These are phyloP conservation scores for Galerucella nymphaeae DNA, from an alignment of 2,888 invertebrate species.

Conservation along the genomic window DNA sequence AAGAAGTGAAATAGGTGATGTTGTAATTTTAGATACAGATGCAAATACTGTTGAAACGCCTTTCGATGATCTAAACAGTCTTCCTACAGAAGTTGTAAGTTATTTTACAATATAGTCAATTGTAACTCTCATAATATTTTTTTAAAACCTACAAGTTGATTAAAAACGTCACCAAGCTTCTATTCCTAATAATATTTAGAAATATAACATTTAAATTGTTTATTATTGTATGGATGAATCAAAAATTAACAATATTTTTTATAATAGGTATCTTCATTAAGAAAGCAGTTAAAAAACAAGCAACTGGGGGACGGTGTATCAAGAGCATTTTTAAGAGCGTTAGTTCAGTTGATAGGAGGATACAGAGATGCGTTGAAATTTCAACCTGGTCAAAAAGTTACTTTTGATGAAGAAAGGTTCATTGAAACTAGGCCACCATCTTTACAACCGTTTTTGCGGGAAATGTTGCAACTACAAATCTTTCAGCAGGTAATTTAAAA, in stretches of 20 bases:
- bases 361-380: conserved; percentile 91
- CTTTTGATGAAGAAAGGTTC: conserved; percentile 89
- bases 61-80: conserved; percentile 88
- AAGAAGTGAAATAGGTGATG: conserved; percentile 89
- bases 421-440: conserved; percentile 85
- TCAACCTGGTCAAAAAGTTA: conserved; percentile 78
- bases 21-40: conserved; percentile 94
- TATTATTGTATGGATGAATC: neutral
- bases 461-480: conserved; percentile 93
- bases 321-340: conserved; percentile 88
- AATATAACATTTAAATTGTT: too few relatives aligned
- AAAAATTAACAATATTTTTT: neutral
- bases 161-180: too few relatives aligned
- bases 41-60: conserved; percentile 86
- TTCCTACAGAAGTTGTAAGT: conserved; percentile 90
- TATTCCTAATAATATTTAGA: too few relatives aligned
- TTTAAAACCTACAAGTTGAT: too few relatives aligned
- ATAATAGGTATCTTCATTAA: conserved; percentile 76
- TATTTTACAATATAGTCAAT: neutral
- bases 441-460: conserved; percentile 88
- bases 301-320: conserved; percentile 93
- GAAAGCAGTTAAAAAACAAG: conserved; percentile 80
- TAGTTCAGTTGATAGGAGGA: conserved; percentile 94
- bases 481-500: conserved; percentile 81
- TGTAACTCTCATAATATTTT: too few relatives aligned